Evolutionary conservation across 1,140 invertebrate species (phyloP).

Genomic region (Stenopsyche tienmushanensis): DNA sequence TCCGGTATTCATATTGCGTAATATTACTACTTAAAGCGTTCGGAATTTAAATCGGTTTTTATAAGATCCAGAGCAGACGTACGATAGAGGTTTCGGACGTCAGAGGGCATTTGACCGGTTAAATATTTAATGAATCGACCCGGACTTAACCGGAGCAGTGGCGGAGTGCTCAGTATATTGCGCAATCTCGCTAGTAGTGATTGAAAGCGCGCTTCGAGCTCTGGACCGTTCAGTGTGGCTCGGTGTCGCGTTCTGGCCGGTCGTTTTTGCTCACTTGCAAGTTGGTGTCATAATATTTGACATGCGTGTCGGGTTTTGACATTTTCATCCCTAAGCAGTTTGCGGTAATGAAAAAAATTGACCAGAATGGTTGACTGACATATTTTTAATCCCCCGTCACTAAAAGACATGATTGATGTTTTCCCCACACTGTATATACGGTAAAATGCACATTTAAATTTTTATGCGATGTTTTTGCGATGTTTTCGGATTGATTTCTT

Average conservation of each 20-base stretch:
- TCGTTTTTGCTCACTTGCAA: not conserved
- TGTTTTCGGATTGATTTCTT: too few relatives aligned
- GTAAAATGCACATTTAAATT: slow-evolving; percentile 22
- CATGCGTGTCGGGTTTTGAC: not conserved
- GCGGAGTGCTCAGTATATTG: too few relatives aligned
- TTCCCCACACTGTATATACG: slow-evolving; percentile 25
- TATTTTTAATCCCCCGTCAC: not conserved
- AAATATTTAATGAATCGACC: too few relatives aligned
- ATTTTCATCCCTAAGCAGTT: not conserved
- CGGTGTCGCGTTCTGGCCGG: not conserved
- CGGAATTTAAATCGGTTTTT: too few relatives aligned
- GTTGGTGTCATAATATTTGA: not conserved
- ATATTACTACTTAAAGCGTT: too few relatives aligned
- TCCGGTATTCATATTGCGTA: too few relatives aligned
- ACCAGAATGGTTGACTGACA: slow-evolving; percentile 21
- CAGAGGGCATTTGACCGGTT: too few relatives aligned
- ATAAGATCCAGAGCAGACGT: too few relatives aligned
- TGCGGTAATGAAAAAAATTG: slow-evolving; percentile 10
- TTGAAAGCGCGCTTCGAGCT: not conserved
- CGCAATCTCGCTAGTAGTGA: too few relatives aligned
- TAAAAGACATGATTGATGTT: slow-evolving; percentile 12
- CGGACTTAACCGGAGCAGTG: too few relatives aligned
- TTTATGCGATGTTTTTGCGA: too few relatives aligned
- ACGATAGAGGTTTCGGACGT: too few relatives aligned
- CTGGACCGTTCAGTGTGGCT: not conserved